Evolutionary conservation across 1,140 invertebrate genomes (phyloP), one percentile per base, ranked within the genome.

Genomic region (Zaprionus gabonicus): DNA sequence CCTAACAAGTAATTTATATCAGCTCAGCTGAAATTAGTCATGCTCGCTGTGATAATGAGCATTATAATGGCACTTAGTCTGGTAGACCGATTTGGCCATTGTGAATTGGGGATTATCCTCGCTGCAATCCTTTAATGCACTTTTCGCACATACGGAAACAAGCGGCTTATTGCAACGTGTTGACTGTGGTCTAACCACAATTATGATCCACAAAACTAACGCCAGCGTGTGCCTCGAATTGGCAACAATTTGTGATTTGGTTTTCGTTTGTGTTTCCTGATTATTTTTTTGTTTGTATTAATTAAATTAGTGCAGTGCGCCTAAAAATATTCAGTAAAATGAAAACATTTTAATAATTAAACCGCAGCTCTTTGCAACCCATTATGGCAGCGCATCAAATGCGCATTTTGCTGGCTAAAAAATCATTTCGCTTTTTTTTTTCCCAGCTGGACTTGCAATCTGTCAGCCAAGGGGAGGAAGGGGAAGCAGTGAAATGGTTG

Each of bases 331-430:
- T 67, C 78, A 75, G 67, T 68, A 76, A 76, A 85, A 86, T 82
- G 82, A 71, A 85, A 85, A 69, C 84, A 87, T 88, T 84, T 87
- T 83, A 84, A 87, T 87, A 87, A 87, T 87, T 87, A 87, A 87
- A 87, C 84, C 84, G 55, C 84, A 83, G 36, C 65, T 73, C 67
- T 83, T 80, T 74, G 15, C 41, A 31, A 5, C 25, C 64, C 71
- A 60, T 72, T 72, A 38, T 15, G 36, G 4, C 4, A 12, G 36
- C 12, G 36, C 36, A 15, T 17, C 41, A 72, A 65, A 56, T 56
- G 51, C 60, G 53, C 59, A 66, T 51, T 66, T 56, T 13, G 7
- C 15, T 9, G 56, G 6, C n/a, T 12, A 17, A 17, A 51, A 51
- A 51, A n/a, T 51, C 15, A n/a, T 7, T 17, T 23, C n/a, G 7